phyloP scores from a whole-genome alignment of 1,140 invertebrate genomes.

The Diorhabda sublineata region DNA sequence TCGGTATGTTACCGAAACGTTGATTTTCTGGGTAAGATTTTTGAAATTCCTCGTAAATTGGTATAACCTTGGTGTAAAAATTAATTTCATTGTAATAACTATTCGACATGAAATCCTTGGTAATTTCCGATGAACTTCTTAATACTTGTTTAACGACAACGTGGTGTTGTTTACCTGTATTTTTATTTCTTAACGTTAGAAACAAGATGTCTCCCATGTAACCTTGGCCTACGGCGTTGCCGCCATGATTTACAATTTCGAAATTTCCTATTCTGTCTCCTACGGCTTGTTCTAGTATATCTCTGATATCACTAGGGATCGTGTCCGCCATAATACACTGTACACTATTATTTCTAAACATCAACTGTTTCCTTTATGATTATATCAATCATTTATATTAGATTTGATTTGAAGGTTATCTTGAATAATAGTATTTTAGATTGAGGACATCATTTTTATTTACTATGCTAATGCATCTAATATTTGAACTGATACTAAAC shows the following conservation, averaged over 20 bases:
- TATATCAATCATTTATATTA: too few relatives aligned
- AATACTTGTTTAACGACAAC: conserved; percentile 10
- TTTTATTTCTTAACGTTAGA: conserved; percentile 6
- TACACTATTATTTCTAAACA: too few relatives aligned
- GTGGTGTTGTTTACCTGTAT: neutral
- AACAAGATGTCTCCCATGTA: conserved; percentile 5
- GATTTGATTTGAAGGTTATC: too few relatives aligned
- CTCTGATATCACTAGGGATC: neutral
- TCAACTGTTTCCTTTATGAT: too few relatives aligned
- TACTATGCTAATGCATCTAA: too few relatives aligned
- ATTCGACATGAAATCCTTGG: neutral
- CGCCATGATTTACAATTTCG: neutral
- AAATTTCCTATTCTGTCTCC: conserved; percentile 9
- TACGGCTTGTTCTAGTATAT: neutral
- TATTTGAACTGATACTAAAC: too few relatives aligned
- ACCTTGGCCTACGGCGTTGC: conserved; percentile 10
- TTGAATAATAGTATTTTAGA: too few relatives aligned
- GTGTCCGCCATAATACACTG: neutral
- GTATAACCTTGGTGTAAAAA: conserved; percentile 7
- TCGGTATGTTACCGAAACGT: conserved; percentile 23
- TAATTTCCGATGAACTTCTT: neutral
- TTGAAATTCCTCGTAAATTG: neutral
- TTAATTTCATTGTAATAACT: conserved; percentile 11
- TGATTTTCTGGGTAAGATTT: conserved; percentile 16
- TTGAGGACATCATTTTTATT: too few relatives aligned